Conservation (phyloP, 2,113 vertebrate genomes). For the Spizaetus ornatus region DNA sequence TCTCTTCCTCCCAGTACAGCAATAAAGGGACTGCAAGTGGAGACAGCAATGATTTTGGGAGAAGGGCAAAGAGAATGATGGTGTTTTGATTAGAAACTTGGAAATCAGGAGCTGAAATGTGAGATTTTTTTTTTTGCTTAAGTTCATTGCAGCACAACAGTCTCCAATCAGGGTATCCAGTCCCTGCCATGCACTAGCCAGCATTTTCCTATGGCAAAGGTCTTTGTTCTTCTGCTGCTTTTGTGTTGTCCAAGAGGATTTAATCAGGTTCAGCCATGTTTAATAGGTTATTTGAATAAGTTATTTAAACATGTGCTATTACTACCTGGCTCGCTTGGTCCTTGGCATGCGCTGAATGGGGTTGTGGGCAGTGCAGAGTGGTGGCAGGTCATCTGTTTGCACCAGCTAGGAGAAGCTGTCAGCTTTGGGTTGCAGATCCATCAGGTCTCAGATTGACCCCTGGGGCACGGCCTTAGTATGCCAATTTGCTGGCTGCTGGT, state of each 20-base stretch:
- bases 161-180: too few species aligned
- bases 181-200: fast-evolving
- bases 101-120: background rate
- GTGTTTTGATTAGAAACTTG: background rate
- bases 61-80: background rate
- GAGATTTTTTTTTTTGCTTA: background rate
- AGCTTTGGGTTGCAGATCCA: background rate
- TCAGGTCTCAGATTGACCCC: background rate
- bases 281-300: background rate
- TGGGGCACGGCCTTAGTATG: too few species aligned
- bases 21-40: background rate
- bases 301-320: background rate
- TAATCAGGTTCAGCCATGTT: background rate
- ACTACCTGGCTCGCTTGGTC: background rate
- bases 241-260: background rate
- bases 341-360: background rate
- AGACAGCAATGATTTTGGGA: background rate
- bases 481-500: background rate
- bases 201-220: background rate
- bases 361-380: background rate
- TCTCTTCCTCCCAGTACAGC: background rate
- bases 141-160: background rate
- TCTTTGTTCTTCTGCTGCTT: background rate
- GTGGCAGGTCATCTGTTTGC: background rate
- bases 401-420: background rate